A percentile compares a stretch with the other conserved stretches of the same genome.
These are phyloP conservation scores for Euura saliciscinereae DNA, from an alignment of 1,140 invertebrate species.

Conservation along the genomic window DNA sequence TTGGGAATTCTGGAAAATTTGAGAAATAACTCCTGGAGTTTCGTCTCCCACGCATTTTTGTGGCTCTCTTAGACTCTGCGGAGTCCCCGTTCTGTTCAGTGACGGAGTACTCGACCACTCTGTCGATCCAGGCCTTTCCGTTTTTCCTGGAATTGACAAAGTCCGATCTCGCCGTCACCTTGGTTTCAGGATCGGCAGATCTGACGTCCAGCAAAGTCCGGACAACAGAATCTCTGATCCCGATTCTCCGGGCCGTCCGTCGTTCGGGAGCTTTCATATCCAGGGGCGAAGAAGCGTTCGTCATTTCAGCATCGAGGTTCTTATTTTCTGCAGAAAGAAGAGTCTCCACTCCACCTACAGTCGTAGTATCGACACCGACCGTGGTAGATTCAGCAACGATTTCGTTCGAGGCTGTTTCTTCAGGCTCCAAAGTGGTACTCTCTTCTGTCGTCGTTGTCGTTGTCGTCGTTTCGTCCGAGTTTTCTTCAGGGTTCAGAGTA, in stretches of 20 bases:
- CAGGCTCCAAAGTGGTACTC: conserved; percentile 17
- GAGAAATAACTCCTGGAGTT: background rate
- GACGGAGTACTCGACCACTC: background rate
- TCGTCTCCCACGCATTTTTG: background rate
- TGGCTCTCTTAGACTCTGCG: background rate
- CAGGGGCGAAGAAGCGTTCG: background rate
- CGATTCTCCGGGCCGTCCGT: background rate
- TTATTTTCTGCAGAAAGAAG: background rate
- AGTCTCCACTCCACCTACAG: background rate
- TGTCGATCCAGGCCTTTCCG: background rate
- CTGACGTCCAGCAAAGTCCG: background rate
- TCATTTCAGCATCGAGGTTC: background rate
- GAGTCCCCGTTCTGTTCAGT: background rate
- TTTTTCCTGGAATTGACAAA: background rate
- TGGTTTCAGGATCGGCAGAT: background rate
- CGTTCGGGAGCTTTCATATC: background rate
- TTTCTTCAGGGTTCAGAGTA: background rate
- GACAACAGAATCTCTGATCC: background rate
- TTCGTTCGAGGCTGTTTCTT: background rate
- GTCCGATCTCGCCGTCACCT: background rate
- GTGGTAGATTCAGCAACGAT: background rate
- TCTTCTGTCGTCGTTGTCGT: conserved; percentile 18
- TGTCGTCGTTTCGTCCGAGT: conserved; percentile 9
- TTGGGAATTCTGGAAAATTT: background rate
- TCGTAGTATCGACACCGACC: background rate